Evolutionary conservation across 2,113 vertebrate genomes (phyloP).

Genomic region (Oryctolagus cuniculus): DNA sequence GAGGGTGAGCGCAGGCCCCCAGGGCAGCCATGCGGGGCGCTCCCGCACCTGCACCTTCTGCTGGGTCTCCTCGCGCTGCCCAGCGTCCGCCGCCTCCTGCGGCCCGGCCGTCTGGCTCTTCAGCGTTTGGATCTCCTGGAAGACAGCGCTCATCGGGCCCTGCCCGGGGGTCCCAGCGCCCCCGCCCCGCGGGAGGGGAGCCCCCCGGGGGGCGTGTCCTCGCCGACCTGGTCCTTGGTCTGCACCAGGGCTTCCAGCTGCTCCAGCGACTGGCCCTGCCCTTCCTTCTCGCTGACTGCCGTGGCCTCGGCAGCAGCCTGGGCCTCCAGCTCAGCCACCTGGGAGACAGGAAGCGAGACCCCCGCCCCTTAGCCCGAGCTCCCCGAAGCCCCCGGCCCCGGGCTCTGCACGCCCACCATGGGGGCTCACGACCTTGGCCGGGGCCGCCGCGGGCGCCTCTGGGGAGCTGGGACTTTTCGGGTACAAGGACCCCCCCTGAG

Average conservation of each 20-base stretch:
- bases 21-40: neutral
- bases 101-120: conserved; percentile 92
- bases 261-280: conserved; percentile 91
- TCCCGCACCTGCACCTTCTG: conserved; percentile 93
- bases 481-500: neutral
- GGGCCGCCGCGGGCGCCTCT: neutral
- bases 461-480: neutral
- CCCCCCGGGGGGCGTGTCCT: rapidly evolving
- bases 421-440: neutral
- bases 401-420: neutral
- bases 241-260: conserved; percentile 95
- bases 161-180: neutral
- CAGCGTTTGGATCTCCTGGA: conserved; percentile 95
- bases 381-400: too few species aligned
- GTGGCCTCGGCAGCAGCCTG: conserved; percentile 88
- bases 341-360: neutral
- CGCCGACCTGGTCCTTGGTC: conserved; percentile 94
- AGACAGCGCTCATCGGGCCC: neutral
- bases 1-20: neutral
- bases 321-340: conserved; percentile 95
- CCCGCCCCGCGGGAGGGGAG: rapidly evolving
- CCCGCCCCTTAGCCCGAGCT: neutral
- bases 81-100: conserved; percentile 89
- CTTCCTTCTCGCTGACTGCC: conserved; percentile 91
- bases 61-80: conserved; percentile 91